Conservation (phyloP, 1,140 invertebrate genomes). For the Mylabris phalerata region DNA sequence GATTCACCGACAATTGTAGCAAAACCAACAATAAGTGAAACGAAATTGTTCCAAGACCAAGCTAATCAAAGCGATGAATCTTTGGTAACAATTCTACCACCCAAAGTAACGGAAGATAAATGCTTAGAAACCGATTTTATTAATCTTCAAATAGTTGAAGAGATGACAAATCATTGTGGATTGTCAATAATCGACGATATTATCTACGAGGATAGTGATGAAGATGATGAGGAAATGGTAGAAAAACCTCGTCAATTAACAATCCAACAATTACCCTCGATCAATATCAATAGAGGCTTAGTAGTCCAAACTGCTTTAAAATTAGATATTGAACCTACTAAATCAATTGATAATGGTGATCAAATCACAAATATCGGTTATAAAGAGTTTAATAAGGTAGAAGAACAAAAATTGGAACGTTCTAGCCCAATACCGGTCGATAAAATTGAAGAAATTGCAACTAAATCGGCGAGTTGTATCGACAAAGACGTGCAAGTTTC, state of each 20-base stretch:
- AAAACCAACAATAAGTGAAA: too few relatives aligned
- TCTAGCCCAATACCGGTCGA: too few relatives aligned
- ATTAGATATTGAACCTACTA: constrained; percentile 24
- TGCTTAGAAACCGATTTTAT: neutral
- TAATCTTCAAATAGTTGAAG: neutral
- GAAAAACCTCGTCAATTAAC: neutral
- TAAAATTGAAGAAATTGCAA: too few relatives aligned
- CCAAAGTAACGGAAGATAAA: neutral
- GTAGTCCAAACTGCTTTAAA: constrained; percentile 14
- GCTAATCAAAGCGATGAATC: too few relatives aligned
- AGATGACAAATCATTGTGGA: neutral
- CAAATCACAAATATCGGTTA: constrained; percentile 10
- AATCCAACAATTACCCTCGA: constrained; percentile 24
- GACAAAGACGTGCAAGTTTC: too few relatives aligned
- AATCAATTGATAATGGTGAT: constrained; percentile 3
- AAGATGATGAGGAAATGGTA: too few relatives aligned
- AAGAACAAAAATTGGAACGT: constrained; percentile 4
- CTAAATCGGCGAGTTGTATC: too few relatives aligned
- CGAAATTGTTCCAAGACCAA: too few relatives aligned
- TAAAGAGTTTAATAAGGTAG: constrained; percentile 10
- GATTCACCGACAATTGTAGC: too few relatives aligned
- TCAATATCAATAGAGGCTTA: constrained; percentile 19
- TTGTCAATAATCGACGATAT: constrained; percentile 9
- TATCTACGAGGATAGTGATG: neutral
- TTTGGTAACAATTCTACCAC: neutral